Evolutionary conservation across 2,888 invertebrate species (phyloP).

Genomic region (Plagodis pulveraria): DNA sequence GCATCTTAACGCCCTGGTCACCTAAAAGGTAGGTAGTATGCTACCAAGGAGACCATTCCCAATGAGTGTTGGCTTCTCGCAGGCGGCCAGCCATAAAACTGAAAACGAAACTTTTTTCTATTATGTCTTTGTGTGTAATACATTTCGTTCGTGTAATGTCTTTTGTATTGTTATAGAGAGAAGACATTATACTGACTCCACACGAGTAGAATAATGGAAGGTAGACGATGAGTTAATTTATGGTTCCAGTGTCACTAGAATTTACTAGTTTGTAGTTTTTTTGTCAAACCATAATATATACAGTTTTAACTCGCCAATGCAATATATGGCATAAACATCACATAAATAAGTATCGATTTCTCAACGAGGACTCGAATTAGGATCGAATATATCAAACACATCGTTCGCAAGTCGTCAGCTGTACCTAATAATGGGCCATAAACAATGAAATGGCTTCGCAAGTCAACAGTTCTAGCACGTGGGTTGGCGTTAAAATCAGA

Average conservation of each 20-base stretch:
- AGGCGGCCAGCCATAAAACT: no score
- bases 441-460: conserved; percentile 55
- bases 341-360: conserved; percentile 16
- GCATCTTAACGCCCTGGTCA: no score
- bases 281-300: conserved; percentile 1
- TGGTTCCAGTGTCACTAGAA: background rate
- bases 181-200: no score
- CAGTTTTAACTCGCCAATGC: background rate
- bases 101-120: no score
- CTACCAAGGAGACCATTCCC: no score
- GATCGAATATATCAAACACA: conserved; percentile 42
- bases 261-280: background rate
- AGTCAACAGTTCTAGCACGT: conserved; percentile 55
- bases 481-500: conserved; percentile 49
- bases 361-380: conserved; percentile 25
- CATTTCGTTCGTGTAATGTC: no score
- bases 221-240: no score
- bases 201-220: no score
- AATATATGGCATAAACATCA: conserved; percentile 1
- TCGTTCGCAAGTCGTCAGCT: conserved; percentile 43
- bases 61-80: no score
- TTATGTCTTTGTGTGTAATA: no score
- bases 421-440: conserved; percentile 49
- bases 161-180: no score
- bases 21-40: no score